Percentiles rank a stretch among this genome's conserved stretches.
Evolutionary conservation across 1,140 invertebrate species (phyloP).

Genomic region (Temnothorax curvispinosus): DNA sequence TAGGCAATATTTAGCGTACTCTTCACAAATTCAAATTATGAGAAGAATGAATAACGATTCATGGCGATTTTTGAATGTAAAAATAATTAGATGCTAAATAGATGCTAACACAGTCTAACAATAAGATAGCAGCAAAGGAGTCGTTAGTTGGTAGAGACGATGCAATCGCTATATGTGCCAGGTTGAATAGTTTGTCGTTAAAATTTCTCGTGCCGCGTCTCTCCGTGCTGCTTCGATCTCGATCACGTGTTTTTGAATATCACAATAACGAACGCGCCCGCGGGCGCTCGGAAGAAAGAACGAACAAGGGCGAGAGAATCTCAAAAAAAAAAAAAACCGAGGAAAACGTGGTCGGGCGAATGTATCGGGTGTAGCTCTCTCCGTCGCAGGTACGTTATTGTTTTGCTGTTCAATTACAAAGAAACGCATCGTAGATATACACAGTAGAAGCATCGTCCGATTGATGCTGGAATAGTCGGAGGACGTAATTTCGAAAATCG

Average conservation of each 20-base stretch:
- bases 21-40: constrained; percentile 4
- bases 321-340: constrained; percentile 4
- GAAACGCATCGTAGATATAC: constrained; percentile 11
- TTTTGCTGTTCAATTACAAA: not conserved
- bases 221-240: not conserved
- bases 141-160: constrained; percentile 55
- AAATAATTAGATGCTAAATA: constrained; percentile 25
- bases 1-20: not conserved
- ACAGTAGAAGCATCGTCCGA: not conserved
- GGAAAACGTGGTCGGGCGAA: not conserved
- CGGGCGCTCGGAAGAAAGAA: constrained; percentile 27
- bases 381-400: not conserved
- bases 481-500: constrained; percentile 37
- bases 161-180: not conserved
- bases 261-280: constrained; percentile 5
- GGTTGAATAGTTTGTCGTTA: not conserved
- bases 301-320: constrained; percentile 25
- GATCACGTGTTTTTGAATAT: constrained; percentile 30
- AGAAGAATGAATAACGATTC: not conserved
- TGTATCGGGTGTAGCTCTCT: not conserved
- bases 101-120: constrained; percentile 11
- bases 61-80: constrained; percentile 13
- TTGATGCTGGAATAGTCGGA: constrained; percentile 24
- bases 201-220: not conserved
- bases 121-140: constrained; percentile 62